Conservation (phyloP, 2,113 vertebrate genomes). For the Pyrgilauda ruficollis region DNA sequence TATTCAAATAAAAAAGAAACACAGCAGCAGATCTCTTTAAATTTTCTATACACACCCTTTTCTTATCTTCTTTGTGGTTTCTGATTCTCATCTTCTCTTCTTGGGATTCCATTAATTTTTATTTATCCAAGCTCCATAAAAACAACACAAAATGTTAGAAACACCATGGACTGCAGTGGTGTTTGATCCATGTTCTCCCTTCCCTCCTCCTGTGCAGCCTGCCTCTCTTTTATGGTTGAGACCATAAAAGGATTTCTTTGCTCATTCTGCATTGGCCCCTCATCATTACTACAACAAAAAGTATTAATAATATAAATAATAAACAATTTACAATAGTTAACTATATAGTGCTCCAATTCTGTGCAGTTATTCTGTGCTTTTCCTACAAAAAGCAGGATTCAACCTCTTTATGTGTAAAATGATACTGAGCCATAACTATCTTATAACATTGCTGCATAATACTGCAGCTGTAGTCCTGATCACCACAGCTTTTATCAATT, state of each 20-base stretch:
- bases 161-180: too few relatives aligned
- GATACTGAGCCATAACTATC: not conserved
- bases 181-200: accelerated
- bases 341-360: not conserved
- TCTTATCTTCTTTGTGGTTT: not conserved
- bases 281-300: not conserved
- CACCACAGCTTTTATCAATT: not conserved
- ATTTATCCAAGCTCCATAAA: not conserved
- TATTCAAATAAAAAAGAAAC: not conserved
- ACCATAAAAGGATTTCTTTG: not conserved
- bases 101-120: not conserved
- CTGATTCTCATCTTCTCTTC: not conserved
- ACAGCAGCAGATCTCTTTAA: not conserved
- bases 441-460: not conserved
- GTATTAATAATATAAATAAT: not conserved
- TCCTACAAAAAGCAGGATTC: not conserved
- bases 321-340: not conserved
- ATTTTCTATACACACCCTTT: not conserved
- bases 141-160: not conserved
- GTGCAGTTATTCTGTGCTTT: not conserved
- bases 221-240: not conserved
- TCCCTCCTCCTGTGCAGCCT: not conserved
- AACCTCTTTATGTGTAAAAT: not conserved
- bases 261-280: not conserved
- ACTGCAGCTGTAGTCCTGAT: not conserved